A percentile compares a stretch with the other conserved stretches of the same genome.
Conservation (phyloP, 2,113 vertebrate species). For the Emydocephalus ijimae region DNA sequence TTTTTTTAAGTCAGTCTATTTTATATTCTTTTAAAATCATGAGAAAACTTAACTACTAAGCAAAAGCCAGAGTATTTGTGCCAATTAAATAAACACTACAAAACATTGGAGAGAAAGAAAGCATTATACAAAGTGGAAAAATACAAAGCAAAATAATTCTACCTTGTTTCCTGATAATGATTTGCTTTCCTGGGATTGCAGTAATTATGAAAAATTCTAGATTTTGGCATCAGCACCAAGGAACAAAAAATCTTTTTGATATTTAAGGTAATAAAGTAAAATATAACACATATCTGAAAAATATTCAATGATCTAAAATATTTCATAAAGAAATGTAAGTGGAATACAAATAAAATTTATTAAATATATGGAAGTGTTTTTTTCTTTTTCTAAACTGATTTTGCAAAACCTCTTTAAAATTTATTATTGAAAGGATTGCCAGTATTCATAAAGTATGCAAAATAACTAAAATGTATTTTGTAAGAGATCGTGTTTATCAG, state of each 20-base stretch:
- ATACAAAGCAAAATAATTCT: not conserved
- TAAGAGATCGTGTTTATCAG: not conserved
- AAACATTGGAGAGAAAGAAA: not conserved
- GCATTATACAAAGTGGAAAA: not conserved
- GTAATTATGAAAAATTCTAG: not conserved
- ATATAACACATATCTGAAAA: not conserved
- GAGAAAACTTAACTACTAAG: not conserved
- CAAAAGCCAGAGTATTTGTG: not conserved
- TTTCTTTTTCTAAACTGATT: not conserved
- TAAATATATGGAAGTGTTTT: not conserved
- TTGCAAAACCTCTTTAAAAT: not conserved
- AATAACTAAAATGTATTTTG: not conserved
- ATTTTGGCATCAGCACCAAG: not conserved
- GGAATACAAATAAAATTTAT: not conserved
- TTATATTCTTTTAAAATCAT: not conserved
- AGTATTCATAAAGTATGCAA: not conserved
- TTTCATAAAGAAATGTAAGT: not conserved
- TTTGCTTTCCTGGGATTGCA: not conserved
- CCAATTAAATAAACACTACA: not conserved
- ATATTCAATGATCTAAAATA: not conserved
- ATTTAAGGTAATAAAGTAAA: not conserved
- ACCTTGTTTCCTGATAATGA: not conserved
- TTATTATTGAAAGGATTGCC: not conserved
- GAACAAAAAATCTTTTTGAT: not conserved
- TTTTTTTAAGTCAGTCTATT: not conserved